Evolutionary conservation across 2,888 invertebrate species (phyloP).

Genomic region (Ectropis crepuscularia): DNA sequence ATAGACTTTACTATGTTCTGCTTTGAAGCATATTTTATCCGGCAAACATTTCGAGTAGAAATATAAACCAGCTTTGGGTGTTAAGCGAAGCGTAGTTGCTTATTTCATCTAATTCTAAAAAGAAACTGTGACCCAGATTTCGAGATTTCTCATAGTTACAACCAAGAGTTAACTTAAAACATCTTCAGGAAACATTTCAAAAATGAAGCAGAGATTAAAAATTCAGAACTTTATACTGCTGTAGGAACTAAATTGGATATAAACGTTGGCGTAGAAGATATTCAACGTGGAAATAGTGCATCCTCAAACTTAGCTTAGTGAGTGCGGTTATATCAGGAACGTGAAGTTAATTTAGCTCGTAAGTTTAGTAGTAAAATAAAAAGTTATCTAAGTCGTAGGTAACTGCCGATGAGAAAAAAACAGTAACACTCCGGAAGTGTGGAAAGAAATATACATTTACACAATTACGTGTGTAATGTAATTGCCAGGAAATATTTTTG

Average conservation of each 20-base stretch:
- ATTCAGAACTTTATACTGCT: slow-evolving; percentile 15
- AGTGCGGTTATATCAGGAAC: background rate
- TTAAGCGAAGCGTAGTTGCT: no score
- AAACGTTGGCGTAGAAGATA: slow-evolving; percentile 13
- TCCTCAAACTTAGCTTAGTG: slow-evolving; percentile 10
- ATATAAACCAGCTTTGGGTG: no score
- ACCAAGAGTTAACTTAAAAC: slow-evolving; percentile 18
- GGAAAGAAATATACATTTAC: no score
- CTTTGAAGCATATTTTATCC: no score
- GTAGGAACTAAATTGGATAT: slow-evolving; percentile 23
- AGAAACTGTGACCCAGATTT: no score
- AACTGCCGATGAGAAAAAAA: background rate
- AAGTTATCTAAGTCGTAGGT: background rate
- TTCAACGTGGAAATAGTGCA: slow-evolving; percentile 12
- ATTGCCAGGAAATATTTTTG: no score
- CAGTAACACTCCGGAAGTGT: background rate
- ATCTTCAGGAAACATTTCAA: slow-evolving; percentile 20
- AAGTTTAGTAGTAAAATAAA: background rate
- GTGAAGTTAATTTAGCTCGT: background rate
- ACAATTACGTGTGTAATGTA: no score
- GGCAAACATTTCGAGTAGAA: no score
- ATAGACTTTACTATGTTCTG: no score
- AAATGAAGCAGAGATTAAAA: slow-evolving; percentile 33
- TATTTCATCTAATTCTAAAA: no score
- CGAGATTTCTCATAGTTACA: no score